phyloP scores from a whole-genome alignment of 2,888 invertebrate genomes.

The Conchocele bisecta region DNA sequence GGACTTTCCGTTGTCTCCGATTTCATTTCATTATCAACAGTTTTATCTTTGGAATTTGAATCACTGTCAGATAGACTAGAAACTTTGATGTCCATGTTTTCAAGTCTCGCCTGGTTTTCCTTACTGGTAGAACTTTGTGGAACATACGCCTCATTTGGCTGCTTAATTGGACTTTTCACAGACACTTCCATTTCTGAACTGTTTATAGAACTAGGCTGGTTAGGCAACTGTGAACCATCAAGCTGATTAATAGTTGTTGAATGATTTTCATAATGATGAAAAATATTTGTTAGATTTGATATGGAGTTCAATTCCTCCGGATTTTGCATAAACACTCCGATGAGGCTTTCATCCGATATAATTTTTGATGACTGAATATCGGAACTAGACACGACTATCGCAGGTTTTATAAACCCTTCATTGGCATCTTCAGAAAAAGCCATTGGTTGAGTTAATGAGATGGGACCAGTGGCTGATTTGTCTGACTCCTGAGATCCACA shows the following conservation, averaged over 20 bases:
- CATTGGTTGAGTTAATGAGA: conserved; percentile 37
- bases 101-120: conserved; percentile 37
- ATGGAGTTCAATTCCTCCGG: conserved; percentile 39
- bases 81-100: conserved; percentile 18
- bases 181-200: background rate
- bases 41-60: conserved; percentile 12
- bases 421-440: conserved; percentile 53
- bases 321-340: conserved; percentile 34
- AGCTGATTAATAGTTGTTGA: background rate
- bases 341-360: conserved; percentile 45
- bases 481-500: background rate
- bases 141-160: background rate
- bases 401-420: conserved; percentile 36
- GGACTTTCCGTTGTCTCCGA: background rate
- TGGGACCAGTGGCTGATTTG: conserved; percentile 15
- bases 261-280: conserved; percentile 33
- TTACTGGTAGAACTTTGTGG: conserved; percentile 37
- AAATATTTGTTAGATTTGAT: conserved; percentile 54
- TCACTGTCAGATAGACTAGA: conserved; percentile 45
- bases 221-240: background rate
- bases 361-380: conserved; percentile 43
- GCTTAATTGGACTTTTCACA: background rate
- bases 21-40: background rate
- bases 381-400: background rate
- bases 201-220: background rate